Conservation (phyloP, 2,888 invertebrate species). For the Ceraclea dissimilis region DNA sequence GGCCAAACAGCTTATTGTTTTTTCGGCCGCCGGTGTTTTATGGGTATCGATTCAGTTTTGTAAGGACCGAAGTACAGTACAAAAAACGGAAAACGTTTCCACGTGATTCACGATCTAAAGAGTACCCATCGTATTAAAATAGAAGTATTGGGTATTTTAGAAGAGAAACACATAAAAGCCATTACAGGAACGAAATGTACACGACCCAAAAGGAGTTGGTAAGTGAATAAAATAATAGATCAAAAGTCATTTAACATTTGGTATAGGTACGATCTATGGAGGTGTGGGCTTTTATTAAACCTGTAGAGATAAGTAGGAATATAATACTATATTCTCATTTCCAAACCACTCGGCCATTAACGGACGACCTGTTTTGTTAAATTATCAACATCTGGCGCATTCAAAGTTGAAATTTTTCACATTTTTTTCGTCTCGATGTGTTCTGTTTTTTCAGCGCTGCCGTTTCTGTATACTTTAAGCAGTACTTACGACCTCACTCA, state of each 20-base stretch:
- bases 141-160: no score
- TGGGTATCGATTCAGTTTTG: no score
- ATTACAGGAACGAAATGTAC: no score
- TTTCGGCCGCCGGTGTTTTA: no score
- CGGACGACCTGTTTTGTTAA: constrained; percentile 19
- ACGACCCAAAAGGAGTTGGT: no score
- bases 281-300: not conserved
- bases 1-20: no score
- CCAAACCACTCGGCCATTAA: constrained; percentile 11
- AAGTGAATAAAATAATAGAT: not conserved
- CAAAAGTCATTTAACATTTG: not conserved
- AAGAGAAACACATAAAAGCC: no score
- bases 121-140: no score
- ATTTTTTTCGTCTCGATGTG: constrained; percentile 1
- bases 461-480: not conserved
- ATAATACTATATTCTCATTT: not conserved
- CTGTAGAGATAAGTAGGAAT: no score
- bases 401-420: constrained; percentile 16
- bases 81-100: no score
- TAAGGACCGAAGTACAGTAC: no score
- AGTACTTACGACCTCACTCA: not conserved
- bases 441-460: not conserved
- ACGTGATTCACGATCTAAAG: no score
- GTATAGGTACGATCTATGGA: not conserved
- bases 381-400: constrained; percentile 19